Percentiles rank a stretch among this genome's conserved stretches.
These are phyloP conservation scores for Homarus gammarus DNA, from an alignment of 2,888 invertebrate species.

Conservation along the genomic window DNA sequence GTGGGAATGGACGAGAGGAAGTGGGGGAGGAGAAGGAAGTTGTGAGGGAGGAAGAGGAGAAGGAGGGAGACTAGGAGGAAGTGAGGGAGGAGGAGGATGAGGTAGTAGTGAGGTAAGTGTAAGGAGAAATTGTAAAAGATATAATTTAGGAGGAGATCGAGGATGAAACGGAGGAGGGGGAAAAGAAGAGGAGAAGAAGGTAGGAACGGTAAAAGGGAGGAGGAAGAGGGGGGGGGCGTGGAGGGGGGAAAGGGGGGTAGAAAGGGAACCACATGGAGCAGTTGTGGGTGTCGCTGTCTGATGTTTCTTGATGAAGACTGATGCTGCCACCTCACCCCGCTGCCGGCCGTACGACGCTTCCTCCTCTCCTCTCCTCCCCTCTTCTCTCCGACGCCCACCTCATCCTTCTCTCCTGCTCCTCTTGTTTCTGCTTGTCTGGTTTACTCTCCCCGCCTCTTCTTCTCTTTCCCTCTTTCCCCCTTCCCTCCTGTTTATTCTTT, in stretches of 20 bases:
- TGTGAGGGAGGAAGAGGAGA: too few relatives aligned
- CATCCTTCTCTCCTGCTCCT: slow-evolving; percentile 39
- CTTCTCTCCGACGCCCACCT: slow-evolving; percentile 37
- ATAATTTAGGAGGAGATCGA: too few relatives aligned
- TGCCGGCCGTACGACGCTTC: slow-evolving; percentile 40
- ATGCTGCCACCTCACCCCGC: slow-evolving; percentile 42
- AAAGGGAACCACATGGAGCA: slow-evolving; percentile 17
- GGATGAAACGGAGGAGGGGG: too few relatives aligned
- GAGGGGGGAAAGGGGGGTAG: background rate
- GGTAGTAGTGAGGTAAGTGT: too few relatives aligned
- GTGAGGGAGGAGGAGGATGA: too few relatives aligned
- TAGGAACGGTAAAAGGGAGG: background rate
- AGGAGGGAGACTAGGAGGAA: too few relatives aligned
- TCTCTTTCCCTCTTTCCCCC: slow-evolving; percentile 17
- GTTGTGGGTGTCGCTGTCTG: slow-evolving; percentile 64
- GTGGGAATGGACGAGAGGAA: too few relatives aligned
- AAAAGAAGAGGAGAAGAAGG: background rate
- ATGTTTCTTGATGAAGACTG: slow-evolving; percentile 54
- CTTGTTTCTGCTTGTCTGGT: slow-evolving; percentile 27
- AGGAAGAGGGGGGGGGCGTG: background rate
- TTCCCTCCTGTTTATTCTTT: background rate
- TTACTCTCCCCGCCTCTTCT: slow-evolving; percentile 10
- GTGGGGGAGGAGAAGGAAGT: too few relatives aligned
- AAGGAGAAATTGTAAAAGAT: too few relatives aligned
- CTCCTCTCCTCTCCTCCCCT: background rate